Evolutionary conservation across 2,888 invertebrate species (phyloP).

Genomic region (Chloroclystis v-ata): DNA sequence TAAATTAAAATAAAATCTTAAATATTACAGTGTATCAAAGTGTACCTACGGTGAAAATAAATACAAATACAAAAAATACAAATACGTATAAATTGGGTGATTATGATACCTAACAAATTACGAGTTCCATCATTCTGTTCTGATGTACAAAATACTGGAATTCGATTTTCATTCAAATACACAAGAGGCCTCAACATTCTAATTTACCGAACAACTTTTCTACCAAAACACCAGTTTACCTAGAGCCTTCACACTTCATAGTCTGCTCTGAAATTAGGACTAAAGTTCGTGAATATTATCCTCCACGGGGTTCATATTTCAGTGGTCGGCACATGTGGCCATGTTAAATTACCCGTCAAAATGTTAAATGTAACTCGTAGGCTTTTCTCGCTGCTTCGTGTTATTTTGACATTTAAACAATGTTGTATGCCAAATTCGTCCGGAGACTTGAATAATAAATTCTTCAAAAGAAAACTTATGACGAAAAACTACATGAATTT

Average conservation of each 20-base stretch:
- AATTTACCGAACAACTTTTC: constrained; percentile 11
- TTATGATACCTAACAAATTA: too few relatives aligned
- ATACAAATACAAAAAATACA: too few relatives aligned
- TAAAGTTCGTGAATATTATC: constrained; percentile 19
- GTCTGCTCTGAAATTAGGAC: constrained; percentile 20
- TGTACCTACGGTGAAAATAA: too few relatives aligned
- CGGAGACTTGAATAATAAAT: background rate
- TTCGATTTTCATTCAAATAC: constrained; percentile 3
- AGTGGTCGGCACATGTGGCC: constrained; percentile 42
- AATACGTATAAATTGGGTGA: too few relatives aligned
- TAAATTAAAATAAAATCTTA: too few relatives aligned
- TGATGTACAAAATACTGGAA: background rate
- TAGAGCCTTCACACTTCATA: constrained; percentile 12
- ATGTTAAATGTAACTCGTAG: constrained; percentile 53
- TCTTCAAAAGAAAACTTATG: too few relatives aligned
- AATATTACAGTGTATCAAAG: too few relatives aligned
- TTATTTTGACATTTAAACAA: background rate
- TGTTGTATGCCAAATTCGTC: background rate
- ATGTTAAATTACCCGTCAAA: constrained; percentile 65
- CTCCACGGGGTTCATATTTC: constrained; percentile 38
- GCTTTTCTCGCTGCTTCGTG: constrained; percentile 18
- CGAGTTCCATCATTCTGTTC: too few relatives aligned
- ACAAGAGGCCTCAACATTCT: constrained; percentile 10
- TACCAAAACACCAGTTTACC: constrained; percentile 14
- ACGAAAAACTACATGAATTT: too few relatives aligned